Evolutionary conservation across 1,140 invertebrate species (phyloP).

Genomic region (Drosophila mojavensis): DNA sequence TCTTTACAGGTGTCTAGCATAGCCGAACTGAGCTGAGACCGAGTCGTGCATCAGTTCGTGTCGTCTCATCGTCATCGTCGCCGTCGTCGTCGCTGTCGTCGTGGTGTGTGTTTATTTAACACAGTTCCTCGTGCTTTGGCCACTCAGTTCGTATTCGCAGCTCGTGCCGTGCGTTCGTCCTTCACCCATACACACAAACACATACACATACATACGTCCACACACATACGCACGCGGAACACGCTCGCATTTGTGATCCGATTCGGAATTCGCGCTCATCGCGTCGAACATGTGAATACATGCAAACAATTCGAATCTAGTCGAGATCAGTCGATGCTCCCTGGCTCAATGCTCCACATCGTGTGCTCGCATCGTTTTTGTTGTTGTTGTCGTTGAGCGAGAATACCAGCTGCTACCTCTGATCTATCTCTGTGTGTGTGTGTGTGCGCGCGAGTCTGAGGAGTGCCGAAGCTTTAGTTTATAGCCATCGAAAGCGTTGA

Average conservation of each 20-base stretch:
- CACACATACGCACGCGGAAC: not conserved
- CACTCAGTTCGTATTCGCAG: slow-evolving; percentile 72
- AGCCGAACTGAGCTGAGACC: slow-evolving; percentile 10
- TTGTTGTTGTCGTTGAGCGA: slow-evolving; percentile 9
- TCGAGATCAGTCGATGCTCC: not conserved
- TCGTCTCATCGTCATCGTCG: slow-evolving; percentile 1
- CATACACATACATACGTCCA: not conserved
- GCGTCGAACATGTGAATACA: slow-evolving; percentile 27
- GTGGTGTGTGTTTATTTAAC: slow-evolving; percentile 78
- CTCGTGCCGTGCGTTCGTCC: slow-evolving; percentile 55
- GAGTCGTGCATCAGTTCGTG: slow-evolving; percentile 15
- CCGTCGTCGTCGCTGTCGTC: slow-evolving; percentile 8
- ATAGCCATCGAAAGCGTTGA: slow-evolving; percentile 7
- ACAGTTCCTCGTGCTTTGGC: slow-evolving; percentile 63
- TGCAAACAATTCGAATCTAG: slow-evolving; percentile 12
- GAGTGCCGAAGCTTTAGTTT: not conserved
- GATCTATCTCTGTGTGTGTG: slow-evolving; percentile 8
- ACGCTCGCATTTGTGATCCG: not conserved
- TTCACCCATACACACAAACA: not conserved
- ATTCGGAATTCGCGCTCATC: slow-evolving; percentile 6
- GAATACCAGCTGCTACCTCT: not conserved
- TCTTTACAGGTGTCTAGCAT: slow-evolving; percentile 33
- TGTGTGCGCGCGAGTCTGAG: not conserved
- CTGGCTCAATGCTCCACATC: slow-evolving; percentile 33
- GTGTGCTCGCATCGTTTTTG: slow-evolving; percentile 11